These are phyloP conservation scores for Callaeas wilsoni DNA, from an alignment of 2,113 vertebrate genomes.

Conservation along the genomic window DNA sequence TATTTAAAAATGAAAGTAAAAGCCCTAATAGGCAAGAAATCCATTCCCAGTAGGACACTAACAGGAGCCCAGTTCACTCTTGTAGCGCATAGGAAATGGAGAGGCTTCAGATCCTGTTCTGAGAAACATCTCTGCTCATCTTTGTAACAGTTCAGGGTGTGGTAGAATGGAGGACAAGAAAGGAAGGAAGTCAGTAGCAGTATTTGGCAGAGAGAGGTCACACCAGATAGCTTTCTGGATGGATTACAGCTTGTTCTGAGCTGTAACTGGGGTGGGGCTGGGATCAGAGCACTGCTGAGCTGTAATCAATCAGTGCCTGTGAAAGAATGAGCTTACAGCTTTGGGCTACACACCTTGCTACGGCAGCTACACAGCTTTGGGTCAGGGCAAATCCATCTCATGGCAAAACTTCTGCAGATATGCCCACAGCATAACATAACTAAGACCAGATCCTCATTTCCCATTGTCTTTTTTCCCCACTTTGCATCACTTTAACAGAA, in stretches of 20 bases:
- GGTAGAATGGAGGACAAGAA: background rate
- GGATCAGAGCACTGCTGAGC: background rate
- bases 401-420: background rate
- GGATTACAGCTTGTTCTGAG: background rate
- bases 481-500: background rate
- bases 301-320: background rate
- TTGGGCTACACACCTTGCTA: background rate
- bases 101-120: background rate
- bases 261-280: background rate
- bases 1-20: background rate
- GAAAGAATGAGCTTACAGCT: background rate
- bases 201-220: background rate
- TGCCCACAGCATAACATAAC: background rate
- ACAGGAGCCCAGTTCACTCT: background rate
- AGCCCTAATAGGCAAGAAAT: background rate
- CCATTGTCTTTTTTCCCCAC: fast-evolving
- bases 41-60: background rate
- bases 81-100: background rate
- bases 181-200: background rate
- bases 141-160: background rate
- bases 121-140: background rate
- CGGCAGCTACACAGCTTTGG: background rate
- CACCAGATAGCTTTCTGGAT: background rate
- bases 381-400: background rate
- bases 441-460: background rate